These are phyloP conservation scores for Diarsia dahlii DNA, from an alignment of 2,888 invertebrate genomes.

Conservation along the genomic window DNA sequence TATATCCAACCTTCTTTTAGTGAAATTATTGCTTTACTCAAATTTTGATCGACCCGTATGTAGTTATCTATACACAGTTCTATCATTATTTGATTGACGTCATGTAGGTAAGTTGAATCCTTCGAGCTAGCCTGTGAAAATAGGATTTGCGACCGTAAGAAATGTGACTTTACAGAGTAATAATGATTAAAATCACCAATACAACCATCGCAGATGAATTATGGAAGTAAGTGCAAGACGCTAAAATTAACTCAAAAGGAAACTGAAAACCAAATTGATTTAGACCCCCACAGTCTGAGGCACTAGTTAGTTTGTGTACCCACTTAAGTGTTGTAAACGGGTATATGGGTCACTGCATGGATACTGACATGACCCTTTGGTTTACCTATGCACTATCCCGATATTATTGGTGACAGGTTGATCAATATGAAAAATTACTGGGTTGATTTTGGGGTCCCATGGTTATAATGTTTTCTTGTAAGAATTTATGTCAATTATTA, in stretches of 20 bases:
- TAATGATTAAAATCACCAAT: too few species aligned
- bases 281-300: slow-evolving; percentile 1
- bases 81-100: too few species aligned
- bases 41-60: too few species aligned
- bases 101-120: too few species aligned
- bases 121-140: too few species aligned
- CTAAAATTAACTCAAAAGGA: neutral
- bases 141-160: too few species aligned
- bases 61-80: too few species aligned
- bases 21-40: too few species aligned
- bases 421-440: slow-evolving; percentile 21
- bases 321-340: slow-evolving; percentile 52
- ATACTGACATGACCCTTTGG: slow-evolving; percentile 13
- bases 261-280: slow-evolving; percentile 34
- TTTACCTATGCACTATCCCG: slow-evolving; percentile 31
- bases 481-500: neutral
- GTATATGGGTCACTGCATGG: slow-evolving; percentile 45
- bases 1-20: too few species aligned
- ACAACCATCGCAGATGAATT: too few species aligned
- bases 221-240: neutral
- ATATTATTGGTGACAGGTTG: slow-evolving; percentile 49
- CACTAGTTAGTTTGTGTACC: slow-evolving; percentile 45
- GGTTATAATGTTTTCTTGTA: neutral
- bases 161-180: too few species aligned
- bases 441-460: slow-evolving; percentile 5